Evolutionary conservation across 1,140 invertebrate genomes (phyloP), one percentile per base, ranked within the genome.

Genomic region (Cotesia typhae): DNA sequence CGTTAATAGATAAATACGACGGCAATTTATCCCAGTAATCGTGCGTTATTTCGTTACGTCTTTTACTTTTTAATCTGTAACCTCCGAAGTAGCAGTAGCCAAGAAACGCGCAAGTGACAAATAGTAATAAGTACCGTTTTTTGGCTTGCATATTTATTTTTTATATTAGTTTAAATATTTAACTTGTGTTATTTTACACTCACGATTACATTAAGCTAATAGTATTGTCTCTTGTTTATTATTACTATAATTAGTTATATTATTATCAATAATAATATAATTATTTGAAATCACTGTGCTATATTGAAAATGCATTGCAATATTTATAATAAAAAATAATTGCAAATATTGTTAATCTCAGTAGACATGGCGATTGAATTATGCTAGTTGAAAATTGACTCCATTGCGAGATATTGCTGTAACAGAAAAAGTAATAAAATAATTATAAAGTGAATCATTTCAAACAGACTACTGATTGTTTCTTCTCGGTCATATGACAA

Each of bases 101-200:
- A 80, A 96, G 87, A 85, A 96, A 93, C 75, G 93, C 92, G 87
- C 92, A 94, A 74, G 92, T 93, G 71, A 93, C 84, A 82, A 95
- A 89, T 76, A 96, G 88, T 80, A 97, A 87, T 80, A 96, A 88
- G 87, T 96, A 97, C 70, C 95, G 92, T 88, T 96, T 96, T 87
- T 96, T 96, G 69, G 95, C 95, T 90, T 96, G 94, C 95, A 97
- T 96, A 80, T 81, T 87, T 66, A 64, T 68, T 69, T 67, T 28
- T 55, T 57, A 57, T 60, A 41, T 14, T 38, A 55, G 28, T 28
- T 53, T 57, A 35, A 9, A 4, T 67, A 36, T 53, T 53, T 67
- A 9, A 47, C 7, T 52, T 6, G 47, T 52, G 3, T 64, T 20
- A 14, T 3, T 64, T 36, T 64, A 35, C 36, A 47, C 47, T 6